phyloP scores from a whole-genome alignment of 2,888 invertebrate species.

The Tetragnatha montana region DNA sequence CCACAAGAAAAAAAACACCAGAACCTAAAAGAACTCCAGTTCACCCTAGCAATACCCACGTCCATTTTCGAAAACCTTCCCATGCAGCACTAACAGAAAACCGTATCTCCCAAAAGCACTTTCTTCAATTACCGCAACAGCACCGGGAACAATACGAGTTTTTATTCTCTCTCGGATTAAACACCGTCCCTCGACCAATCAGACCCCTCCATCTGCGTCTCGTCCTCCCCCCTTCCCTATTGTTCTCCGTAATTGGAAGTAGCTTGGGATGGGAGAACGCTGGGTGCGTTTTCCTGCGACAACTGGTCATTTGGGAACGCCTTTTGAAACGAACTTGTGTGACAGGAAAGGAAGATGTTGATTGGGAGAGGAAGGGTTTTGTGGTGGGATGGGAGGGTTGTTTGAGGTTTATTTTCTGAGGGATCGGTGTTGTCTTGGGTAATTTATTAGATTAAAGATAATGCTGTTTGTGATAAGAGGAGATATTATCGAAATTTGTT shows the following conservation, averaged over 20 bases:
- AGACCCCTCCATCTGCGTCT: not conserved
- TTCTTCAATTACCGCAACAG: not conserved
- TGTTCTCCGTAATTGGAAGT: conserved; percentile 61
- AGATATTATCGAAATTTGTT: too few relatives aligned
- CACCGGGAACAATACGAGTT: not conserved
- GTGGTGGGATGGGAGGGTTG: too few relatives aligned
- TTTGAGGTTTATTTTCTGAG: not conserved
- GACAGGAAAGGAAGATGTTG: not conserved
- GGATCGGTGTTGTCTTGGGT: too few relatives aligned
- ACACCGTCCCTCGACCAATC: not conserved
- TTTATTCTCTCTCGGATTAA: not conserved
- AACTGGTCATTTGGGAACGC: conserved; percentile 55
- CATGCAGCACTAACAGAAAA: not conserved
- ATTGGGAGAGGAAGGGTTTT: not conserved
- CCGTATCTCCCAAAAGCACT: not conserved
- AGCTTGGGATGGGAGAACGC: conserved; percentile 19
- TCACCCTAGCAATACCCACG: too few relatives aligned
- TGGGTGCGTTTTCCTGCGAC: conserved; percentile 14
- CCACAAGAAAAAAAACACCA: too few relatives aligned
- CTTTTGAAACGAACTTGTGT: not conserved
- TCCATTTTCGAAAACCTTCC: too few relatives aligned
- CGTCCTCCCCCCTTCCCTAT: conserved; percentile 32
- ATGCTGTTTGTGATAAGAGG: too few relatives aligned
- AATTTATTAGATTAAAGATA: too few relatives aligned
- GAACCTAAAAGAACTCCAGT: too few relatives aligned